Conservation (phyloP, 2,797 vertebrate species). For the Peromyscus eremicus region DNA sequence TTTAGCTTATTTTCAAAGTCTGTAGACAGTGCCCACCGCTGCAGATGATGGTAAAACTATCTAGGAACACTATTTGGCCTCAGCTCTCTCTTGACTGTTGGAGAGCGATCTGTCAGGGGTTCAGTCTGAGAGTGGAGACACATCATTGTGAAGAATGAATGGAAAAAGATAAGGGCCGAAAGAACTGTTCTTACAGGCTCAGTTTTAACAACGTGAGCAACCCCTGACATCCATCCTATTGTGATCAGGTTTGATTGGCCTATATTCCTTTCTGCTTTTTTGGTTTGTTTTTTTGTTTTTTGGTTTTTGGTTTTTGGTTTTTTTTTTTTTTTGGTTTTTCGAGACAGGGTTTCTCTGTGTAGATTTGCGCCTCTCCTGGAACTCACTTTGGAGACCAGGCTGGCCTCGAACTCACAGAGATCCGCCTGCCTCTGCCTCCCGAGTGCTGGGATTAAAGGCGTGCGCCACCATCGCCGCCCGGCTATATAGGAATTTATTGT, state of each 20-base stretch:
- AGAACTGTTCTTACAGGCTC: not conserved
- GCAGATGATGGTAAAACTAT: not conserved
- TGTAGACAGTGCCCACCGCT: not conserved
- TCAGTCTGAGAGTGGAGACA: not conserved
- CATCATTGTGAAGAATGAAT: not conserved
- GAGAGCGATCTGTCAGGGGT: not conserved
- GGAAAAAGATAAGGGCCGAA: not conserved
- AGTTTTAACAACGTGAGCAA: not conserved
- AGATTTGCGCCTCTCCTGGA: too few species aligned
- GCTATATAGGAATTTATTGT: not conserved
- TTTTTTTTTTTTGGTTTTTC: too few species aligned
- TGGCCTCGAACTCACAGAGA: too few species aligned
- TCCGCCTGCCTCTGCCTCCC: too few species aligned
- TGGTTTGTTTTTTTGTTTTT: too few species aligned
- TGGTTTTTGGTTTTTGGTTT: too few species aligned
- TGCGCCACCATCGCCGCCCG: too few species aligned
- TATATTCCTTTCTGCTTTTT: not conserved
- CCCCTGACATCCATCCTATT: not conserved
- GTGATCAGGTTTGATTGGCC: not conserved
- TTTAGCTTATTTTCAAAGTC: not conserved
- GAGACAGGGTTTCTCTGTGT: too few species aligned
- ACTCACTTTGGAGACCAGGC: too few species aligned
- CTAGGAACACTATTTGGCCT: too few species aligned
- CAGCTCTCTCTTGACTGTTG: not conserved
- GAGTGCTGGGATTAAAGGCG: too few species aligned